Evolutionary conservation across 2,888 invertebrate genomes (phyloP).

Genomic region (Unio pictorum): DNA sequence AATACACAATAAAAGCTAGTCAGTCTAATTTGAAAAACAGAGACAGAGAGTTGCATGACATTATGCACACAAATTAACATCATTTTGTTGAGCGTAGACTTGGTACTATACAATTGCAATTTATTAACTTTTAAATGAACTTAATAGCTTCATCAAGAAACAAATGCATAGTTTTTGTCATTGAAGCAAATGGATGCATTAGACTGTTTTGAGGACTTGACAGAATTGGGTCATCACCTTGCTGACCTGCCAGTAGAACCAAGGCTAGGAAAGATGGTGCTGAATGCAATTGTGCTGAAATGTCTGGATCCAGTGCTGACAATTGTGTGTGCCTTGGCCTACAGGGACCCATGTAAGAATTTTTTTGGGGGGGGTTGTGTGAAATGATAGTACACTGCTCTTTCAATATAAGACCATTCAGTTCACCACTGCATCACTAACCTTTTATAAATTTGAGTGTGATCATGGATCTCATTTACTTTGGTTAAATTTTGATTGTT

Average conservation of each 20-base stretch:
- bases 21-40: too few relatives aligned
- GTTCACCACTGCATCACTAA: background rate
- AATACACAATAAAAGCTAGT: too few relatives aligned
- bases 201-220: conserved; percentile 88
- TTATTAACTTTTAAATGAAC: too few relatives aligned
- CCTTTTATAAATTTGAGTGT: background rate
- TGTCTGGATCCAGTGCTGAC: conserved; percentile 94
- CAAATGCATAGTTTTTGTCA: background rate
- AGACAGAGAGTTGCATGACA: too few relatives aligned
- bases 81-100: too few relatives aligned
- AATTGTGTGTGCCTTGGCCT: conserved; percentile 88
- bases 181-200: conserved; percentile 87
- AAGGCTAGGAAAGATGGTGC: conserved; percentile 89
- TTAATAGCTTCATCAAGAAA: background rate
- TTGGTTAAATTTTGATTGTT: background rate
- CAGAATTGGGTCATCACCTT: conserved; percentile 88
- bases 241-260: conserved; percentile 95
- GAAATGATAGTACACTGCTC: background rate
- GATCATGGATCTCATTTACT: background rate
- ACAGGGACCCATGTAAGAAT: conserved; percentile 77
- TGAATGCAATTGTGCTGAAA: conserved; percentile 90
- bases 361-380: background rate
- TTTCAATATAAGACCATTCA: background rate
- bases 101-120: too few relatives aligned
- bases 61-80: too few relatives aligned